These are phyloP conservation scores for Terebella lapidaria DNA, from an alignment of 2,888 invertebrate genomes.

Conservation along the genomic window DNA sequence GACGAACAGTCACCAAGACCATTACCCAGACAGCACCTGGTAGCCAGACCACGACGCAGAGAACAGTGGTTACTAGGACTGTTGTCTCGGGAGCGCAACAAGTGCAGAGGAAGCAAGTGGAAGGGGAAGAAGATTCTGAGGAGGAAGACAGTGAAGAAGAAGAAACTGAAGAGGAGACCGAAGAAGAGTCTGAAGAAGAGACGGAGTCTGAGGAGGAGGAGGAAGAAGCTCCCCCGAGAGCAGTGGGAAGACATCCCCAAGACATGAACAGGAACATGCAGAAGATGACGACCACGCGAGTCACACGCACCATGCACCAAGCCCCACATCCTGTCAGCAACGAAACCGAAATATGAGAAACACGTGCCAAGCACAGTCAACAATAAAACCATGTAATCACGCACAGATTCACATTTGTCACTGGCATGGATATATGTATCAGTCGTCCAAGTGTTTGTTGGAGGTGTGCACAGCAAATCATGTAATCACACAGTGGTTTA, in stretches of 20 bases:
- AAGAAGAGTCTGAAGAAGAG: slow-evolving; percentile 6
- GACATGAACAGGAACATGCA: slow-evolving; percentile 1
- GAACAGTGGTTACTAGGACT: slow-evolving; percentile 11
- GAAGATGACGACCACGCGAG: neutral
- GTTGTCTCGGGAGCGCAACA: neutral
- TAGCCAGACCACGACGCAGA: neutral
- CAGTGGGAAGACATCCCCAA: neutral
- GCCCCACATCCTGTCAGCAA: no score
- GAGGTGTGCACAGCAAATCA: no score
- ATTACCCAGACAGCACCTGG: neutral
- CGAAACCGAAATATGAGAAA: no score
- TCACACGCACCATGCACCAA: neutral
- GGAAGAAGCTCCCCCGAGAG: neutral
- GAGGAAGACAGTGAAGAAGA: slow-evolving; percentile 6
- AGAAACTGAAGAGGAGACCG: slow-evolving; percentile 6
- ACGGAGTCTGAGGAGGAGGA: slow-evolving; percentile 7
- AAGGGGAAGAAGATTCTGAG: neutral
- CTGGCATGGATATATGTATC: no score
- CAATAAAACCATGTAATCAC: no score
- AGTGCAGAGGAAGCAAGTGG: neutral
- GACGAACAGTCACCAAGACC: neutral
- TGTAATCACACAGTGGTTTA: no score
- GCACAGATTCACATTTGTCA: no score
- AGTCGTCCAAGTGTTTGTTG: no score
- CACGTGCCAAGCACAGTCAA: no score